Evolutionary conservation across 2,113 vertebrate species (phyloP), one percentile per base, ranked within the genome.

Genomic region (Alouatta palliata): DNA sequence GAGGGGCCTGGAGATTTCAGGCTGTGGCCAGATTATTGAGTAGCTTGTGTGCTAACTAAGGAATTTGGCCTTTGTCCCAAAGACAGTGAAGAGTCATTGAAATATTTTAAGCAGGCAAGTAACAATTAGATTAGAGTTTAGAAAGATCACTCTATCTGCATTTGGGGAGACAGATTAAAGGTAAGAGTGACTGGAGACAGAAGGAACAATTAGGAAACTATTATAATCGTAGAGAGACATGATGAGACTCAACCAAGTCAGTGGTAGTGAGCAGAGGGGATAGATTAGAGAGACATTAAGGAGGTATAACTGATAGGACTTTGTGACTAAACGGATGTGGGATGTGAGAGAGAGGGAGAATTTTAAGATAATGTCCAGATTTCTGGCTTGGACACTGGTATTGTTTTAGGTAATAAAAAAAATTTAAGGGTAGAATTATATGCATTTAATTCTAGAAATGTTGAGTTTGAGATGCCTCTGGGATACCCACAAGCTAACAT

Each of bases 101-200:
- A 85, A 82, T 92, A 47, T 94, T 90, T 92, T 90, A 94, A 95
- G n/a, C 52, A 54, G 8, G 45, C 21, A 21, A 47, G 30, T 40
- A 85, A 52, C 25, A 88, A 54, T 93, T 76, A 84, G 49, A 80
- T 81, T 92, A 91, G 54, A 93, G 47, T 93, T 95, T 88, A 88
- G 45, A 61, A 68, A 96, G 47, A 43, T 91, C 61, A n/a, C 19
- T 58, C 45, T 64, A 47, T 52, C 9, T 45, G 49, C 40, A 76
- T 12, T 56, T 81, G 58, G 16, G 23, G 35, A 91, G 91, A 88
- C 3, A 87, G 47, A 73, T 87, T 91, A 54, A 91, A 88, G n/a
- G 66, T 87, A 82, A 37, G 49, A 82, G 45, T 95, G 52, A 87
- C 37, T 43, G 5, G 32, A 79, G 54, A 23, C 17, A 77, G 30